Conservation (phyloP, 53 echinoderm and acorn worm genomes). For the Paelopatides confundens region DNA sequence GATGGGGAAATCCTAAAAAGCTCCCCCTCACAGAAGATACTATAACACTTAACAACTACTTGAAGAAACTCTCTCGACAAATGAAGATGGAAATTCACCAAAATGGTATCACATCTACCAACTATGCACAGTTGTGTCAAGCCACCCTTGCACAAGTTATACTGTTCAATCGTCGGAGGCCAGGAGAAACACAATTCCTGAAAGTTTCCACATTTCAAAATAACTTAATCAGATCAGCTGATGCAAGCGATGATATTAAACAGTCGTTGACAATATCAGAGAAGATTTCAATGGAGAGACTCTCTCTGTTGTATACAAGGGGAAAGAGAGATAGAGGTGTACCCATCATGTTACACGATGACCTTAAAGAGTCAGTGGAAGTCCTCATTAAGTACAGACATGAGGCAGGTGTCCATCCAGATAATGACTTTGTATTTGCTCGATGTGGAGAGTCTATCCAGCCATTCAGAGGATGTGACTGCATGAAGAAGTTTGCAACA, state of each 20-base stretch:
- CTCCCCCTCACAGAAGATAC: slow-evolving; percentile 69
- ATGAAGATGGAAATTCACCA: no score
- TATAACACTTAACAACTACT: slow-evolving; percentile 56
- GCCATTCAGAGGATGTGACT: no score
- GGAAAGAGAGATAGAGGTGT: slow-evolving; percentile 30
- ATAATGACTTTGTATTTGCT: no score
- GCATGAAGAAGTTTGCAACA: slow-evolving; percentile 52
- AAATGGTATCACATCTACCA: not conserved
- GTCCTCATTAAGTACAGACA: no score
- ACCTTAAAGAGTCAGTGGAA: no score
- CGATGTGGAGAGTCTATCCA: no score
- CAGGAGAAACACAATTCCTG: slow-evolving; percentile 47
- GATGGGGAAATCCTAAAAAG: slow-evolving; percentile 48
- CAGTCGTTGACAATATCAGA: not conserved
- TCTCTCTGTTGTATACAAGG: slow-evolving; percentile 45
- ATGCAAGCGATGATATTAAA: not conserved
- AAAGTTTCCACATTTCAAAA: slow-evolving; percentile 39
- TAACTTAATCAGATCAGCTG: not conserved
- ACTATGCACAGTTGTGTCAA: slow-evolving; percentile 5
- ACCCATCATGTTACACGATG: slow-evolving; percentile 45
- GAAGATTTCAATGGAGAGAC: not conserved
- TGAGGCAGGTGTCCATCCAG: slow-evolving; percentile 9
- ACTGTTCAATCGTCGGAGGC: slow-evolving; percentile 51
- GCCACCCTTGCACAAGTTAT: slow-evolving; percentile 48
- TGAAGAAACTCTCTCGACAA: slow-evolving; percentile 10